A percentile compares a stretch with the other conserved stretches of the same genome.
Conservation (phyloP, 2,113 vertebrate species). For the Cyanoliseus patagonus region DNA sequence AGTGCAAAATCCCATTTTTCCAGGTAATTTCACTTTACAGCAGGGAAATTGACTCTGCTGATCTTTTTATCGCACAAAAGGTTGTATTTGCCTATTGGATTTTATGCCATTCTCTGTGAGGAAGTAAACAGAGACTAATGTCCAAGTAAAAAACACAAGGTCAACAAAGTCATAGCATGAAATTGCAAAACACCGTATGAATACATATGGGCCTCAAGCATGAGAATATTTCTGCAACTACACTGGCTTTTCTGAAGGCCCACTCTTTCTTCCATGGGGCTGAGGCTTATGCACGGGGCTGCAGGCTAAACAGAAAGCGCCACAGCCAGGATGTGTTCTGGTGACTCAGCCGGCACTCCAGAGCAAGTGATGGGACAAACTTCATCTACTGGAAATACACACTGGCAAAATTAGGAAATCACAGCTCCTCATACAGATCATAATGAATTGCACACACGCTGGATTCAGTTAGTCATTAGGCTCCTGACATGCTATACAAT, state of each 20-base stretch:
- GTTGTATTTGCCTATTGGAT: neutral
- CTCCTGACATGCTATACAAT: neutral
- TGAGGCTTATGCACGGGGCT: accelerated
- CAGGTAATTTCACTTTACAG: neutral
- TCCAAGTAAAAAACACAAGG: neutral
- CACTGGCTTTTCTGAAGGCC: neutral
- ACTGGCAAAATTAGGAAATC: neutral
- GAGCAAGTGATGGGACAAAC: neutral
- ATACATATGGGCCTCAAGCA: neutral
- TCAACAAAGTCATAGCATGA: neutral
- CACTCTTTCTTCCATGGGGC: neutral
- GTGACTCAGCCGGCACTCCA: neutral
- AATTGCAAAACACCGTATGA: neutral
- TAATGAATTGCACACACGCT: neutral
- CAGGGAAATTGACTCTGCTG: neutral
- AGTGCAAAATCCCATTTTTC: neutral
- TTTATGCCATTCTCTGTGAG: neutral
- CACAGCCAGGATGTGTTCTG: neutral
- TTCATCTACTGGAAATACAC: neutral
- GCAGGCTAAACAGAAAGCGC: neutral
- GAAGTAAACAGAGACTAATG: neutral
- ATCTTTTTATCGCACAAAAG: neutral
- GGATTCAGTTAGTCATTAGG: neutral
- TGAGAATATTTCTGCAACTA: neutral
- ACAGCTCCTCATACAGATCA: neutral